Evolutionary conservation across 2,113 vertebrate species (phyloP).

Genomic region (Pipra filicauda): DNA sequence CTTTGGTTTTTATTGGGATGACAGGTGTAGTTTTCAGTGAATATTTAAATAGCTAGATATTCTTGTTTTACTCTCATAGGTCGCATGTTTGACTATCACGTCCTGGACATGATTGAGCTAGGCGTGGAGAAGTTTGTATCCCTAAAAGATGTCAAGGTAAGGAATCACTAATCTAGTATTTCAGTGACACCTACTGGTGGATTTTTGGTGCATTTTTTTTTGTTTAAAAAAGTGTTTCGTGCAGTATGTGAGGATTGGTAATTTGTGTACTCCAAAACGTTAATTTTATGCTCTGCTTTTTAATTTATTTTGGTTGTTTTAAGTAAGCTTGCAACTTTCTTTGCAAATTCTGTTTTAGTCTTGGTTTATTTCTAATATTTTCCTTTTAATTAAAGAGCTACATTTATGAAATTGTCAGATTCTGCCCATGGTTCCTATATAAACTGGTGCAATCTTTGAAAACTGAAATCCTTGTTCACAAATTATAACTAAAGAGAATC

Average conservation of each 20-base stretch:
- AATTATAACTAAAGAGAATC: not conserved
- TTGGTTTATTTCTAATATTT: not conserved
- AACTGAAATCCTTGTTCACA: not conserved
- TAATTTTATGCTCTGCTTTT: not conserved
- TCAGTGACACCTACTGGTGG: slow-evolving; percentile 39
- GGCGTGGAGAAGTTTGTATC: slow-evolving; percentile 90
- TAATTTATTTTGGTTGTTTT: not conserved
- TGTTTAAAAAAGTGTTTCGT: not conserved
- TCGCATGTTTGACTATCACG: slow-evolving; percentile 94
- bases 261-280: not conserved
- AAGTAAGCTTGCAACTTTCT: not conserved
- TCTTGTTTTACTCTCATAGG: slow-evolving; percentile 70
- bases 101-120: slow-evolving; percentile 96
- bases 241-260: not conserved
- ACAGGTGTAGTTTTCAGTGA: not conserved
- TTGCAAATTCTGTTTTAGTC: not conserved
- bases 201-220: not conserved
- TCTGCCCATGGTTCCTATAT: not conserved
- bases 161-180: not conserved
- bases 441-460: not conserved
- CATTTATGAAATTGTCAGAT: not conserved
- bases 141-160: slow-evolving; percentile 91
- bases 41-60: not conserved
- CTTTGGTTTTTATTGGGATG: not conserved
- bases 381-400: not conserved